Conservation (phyloP, 2,113 vertebrate genomes). For the Colinus virginianus region DNA sequence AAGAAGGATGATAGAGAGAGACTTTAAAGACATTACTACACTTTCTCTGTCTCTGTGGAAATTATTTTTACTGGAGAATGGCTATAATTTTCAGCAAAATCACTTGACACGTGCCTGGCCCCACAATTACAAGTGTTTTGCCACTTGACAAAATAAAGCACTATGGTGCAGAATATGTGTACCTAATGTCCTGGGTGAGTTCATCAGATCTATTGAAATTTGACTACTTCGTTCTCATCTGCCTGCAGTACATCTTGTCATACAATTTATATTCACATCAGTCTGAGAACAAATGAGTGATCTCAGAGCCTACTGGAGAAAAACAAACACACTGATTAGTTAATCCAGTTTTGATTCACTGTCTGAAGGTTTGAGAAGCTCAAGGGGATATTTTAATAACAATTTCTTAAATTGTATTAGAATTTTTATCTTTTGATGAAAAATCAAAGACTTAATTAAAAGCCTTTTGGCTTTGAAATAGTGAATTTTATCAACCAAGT, state of each 20-base stretch:
- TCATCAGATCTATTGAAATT: not conserved
- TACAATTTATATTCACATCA: not conserved
- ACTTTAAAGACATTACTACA: not conserved
- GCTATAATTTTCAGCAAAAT: not conserved
- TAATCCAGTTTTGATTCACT: not conserved
- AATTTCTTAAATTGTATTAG: not conserved
- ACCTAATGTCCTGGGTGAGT: not conserved
- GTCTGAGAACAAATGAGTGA: not conserved
- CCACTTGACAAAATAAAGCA: not conserved
- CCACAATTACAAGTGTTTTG: not conserved
- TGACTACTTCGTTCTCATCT: not conserved
- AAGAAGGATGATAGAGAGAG: not conserved
- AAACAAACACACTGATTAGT: not conserved
- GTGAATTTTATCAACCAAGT: not conserved
- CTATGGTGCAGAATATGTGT: not conserved
- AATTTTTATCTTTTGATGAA: not conserved
- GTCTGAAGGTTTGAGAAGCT: not conserved
- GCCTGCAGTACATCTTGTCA: not conserved
- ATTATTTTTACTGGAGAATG: not conserved
- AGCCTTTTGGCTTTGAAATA: not conserved
- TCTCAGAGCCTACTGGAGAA: not conserved
- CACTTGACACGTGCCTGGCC: not conserved
- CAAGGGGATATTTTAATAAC: not conserved
- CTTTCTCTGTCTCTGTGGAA: not conserved
- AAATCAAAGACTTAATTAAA: slow-evolving; percentile 5